These are phyloP conservation scores for Unio delphinus DNA, from an alignment of 2,888 invertebrate genomes.

Conservation along the genomic window DNA sequence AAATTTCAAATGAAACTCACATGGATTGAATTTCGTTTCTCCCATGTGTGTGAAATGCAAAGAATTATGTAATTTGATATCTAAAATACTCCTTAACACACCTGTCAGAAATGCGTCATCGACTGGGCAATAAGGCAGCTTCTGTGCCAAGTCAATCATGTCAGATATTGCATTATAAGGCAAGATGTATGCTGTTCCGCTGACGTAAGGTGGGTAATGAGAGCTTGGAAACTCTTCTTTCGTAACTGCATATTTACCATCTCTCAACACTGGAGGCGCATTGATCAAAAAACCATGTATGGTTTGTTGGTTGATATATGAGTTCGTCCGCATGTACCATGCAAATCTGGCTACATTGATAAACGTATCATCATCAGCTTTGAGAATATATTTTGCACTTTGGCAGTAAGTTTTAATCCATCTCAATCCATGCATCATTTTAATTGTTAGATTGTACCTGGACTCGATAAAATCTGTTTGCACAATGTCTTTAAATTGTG, in stretches of 20 bases:
- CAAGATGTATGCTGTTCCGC: slow-evolving; percentile 51
- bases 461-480: slow-evolving; percentile 39
- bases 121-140: slow-evolving; percentile 45
- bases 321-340: slow-evolving; percentile 9
- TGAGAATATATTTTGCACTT: slow-evolving; percentile 33
- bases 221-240: slow-evolving; percentile 29
- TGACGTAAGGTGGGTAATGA: slow-evolving; percentile 43
- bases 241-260: slow-evolving; percentile 45
- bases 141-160: slow-evolving; percentile 36
- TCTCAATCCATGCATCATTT: slow-evolving; percentile 35
- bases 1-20: too few species aligned
- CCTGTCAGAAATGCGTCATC: slow-evolving; percentile 62
- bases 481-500: slow-evolving; percentile 29
- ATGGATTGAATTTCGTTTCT: too few species aligned
- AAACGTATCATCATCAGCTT: slow-evolving; percentile 44
- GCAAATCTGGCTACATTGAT: slow-evolving; percentile 31
- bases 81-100: slow-evolving; percentile 38
- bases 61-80: slow-evolving; percentile 5
- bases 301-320: slow-evolving; percentile 20
- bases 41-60: too few species aligned
- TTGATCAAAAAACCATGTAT: slow-evolving; percentile 34
- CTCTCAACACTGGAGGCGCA: slow-evolving; percentile 26
- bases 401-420: slow-evolving; percentile 37
- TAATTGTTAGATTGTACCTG: slow-evolving; percentile 35
- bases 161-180: slow-evolving; percentile 33